phyloP scores from a whole-genome alignment of 2,797 vertebrate genomes.

The Fistularia tabacaria region DNA sequence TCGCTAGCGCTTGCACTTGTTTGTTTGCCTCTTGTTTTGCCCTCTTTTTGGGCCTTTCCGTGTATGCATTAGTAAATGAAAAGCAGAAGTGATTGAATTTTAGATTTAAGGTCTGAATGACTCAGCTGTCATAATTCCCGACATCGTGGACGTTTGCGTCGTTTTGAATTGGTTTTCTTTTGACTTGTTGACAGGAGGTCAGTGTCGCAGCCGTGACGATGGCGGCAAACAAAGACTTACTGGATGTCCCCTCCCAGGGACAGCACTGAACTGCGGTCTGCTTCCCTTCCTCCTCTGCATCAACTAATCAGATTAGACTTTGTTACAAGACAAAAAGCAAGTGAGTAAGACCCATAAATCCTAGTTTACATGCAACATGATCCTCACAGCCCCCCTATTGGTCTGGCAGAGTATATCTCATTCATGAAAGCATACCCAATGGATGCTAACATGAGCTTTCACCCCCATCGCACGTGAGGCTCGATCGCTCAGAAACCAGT shows the following conservation, averaged over 20 bases:
- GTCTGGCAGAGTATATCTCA: constrained; percentile 10
- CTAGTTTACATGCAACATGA: constrained; percentile 24
- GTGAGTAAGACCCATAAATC: constrained; percentile 15
- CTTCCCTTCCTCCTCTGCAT: constrained; percentile 44
- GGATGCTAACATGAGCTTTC: constrained; percentile 49
- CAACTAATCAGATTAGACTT: constrained; percentile 42
- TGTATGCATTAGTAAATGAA: constrained; percentile 4
- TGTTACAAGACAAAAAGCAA: constrained; percentile 18
- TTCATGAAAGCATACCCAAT: constrained; percentile 47
- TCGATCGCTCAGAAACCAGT: constrained; percentile 12
- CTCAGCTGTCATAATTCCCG: constrained; percentile 18
- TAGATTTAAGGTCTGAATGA: constrained; percentile 25
- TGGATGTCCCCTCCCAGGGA: constrained; percentile 20
- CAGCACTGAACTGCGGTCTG: constrained; percentile 27
- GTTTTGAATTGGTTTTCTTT: background rate
- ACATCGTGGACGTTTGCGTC: background rate
- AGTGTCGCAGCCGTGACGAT: too few relatives aligned
- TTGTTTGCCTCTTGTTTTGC: too few relatives aligned
- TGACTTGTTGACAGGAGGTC: too few relatives aligned
- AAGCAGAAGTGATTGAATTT: constrained; percentile 12
- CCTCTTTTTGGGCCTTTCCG: too few relatives aligned
- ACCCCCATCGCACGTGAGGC: constrained; percentile 34
- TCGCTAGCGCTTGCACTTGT: too few relatives aligned
- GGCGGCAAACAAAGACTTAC: constrained; percentile 35
- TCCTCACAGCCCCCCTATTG: constrained; percentile 9